Conservation (phyloP, 2,113 vertebrate species). For the Takifugu flavidus region DNA sequence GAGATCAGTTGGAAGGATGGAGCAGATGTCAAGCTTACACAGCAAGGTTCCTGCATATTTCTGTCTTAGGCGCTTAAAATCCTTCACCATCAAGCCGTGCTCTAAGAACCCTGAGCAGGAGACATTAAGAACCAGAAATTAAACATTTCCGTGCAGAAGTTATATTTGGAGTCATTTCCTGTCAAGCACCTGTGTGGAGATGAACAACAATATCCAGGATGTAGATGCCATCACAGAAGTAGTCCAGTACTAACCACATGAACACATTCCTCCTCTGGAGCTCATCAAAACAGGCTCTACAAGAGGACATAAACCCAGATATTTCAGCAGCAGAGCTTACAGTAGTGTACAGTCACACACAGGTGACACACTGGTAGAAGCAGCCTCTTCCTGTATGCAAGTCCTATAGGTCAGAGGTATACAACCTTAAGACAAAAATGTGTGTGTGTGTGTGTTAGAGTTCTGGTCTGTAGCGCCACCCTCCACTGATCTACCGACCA, state of each 20-base stretch:
- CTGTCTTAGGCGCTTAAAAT: slow-evolving; percentile 79
- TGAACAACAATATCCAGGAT: slow-evolving; percentile 82
- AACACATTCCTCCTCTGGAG: slow-evolving; percentile 81
- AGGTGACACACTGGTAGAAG: too few species aligned
- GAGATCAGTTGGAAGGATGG: slow-evolving; percentile 89
- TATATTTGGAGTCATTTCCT: not conserved
- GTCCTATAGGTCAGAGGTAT: too few species aligned
- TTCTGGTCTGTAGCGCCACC: too few species aligned
- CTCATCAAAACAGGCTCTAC: slow-evolving; percentile 91
- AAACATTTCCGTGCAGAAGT: not conserved
- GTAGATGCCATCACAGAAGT: slow-evolving; percentile 86
- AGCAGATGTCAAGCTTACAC: slow-evolving; percentile 87
- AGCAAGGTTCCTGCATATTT: slow-evolving; percentile 81
- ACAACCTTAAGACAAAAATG: too few species aligned
- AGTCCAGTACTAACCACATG: slow-evolving; percentile 90
- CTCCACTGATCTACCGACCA: too few species aligned
- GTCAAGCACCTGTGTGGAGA: slow-evolving; percentile 83
- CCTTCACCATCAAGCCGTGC: slow-evolving; percentile 89
- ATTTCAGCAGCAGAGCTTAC: not conserved
- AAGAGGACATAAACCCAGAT: slow-evolving; percentile 5
- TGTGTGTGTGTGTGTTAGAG: too few species aligned
- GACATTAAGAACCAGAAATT: not conserved
- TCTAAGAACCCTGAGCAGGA: slow-evolving; percentile 85
- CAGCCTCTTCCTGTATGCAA: too few species aligned
- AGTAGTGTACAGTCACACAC: too few species aligned